Evolutionary conservation across 2,113 vertebrate genomes (phyloP), one percentile per base, ranked within the genome.

Genomic region (Muntiacus muntjak): DNA sequence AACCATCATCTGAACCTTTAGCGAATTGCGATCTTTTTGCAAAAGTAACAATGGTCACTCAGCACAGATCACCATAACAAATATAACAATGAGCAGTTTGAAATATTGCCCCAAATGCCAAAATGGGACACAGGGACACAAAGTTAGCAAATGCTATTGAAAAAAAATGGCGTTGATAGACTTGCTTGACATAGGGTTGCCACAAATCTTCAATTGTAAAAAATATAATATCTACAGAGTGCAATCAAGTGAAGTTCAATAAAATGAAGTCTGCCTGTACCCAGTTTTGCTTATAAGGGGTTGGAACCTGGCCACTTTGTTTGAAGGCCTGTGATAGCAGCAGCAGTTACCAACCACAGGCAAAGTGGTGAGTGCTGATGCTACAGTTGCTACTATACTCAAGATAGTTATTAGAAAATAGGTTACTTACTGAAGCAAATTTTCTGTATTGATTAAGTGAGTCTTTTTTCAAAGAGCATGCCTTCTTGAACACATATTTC

Each of bases 361-460:
- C 71, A 93, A 97, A 89, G 83, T 21, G 84, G 71, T 30, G 62
- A 91, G 85, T 74, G 26, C 55, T 74, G 47, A 86, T 12, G 7
- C 5, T 43, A 30, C 16, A 57, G 43, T 19, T 79, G 47, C 30
- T 36, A 57, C n/a, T 9, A 45, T 21, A 28, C 10, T 40, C 50
- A 58, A 33, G 78, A 25, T 30, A 92, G 90, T 89, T 52, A 86
- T 21, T 57, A 33, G 92, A 88, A 96, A 93, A 86, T 7, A 91
- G 78, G 45, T 78, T 81, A 79, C 71, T 94, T 71, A 94, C 57
- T 71, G 84, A 90, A 62, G 64, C 14, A 54, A 91, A 84, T 58
- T 87, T 96, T 97, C 74, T 52, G 25, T 93, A 88, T 92, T 88
- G n/a, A 90, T 96, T 82, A 76, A 89, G 84, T 45, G 47, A 6